Base-by-base conservation (phyloP, 2,113 vertebrate genomes). In the Istiophorus platypterus region DNA sequence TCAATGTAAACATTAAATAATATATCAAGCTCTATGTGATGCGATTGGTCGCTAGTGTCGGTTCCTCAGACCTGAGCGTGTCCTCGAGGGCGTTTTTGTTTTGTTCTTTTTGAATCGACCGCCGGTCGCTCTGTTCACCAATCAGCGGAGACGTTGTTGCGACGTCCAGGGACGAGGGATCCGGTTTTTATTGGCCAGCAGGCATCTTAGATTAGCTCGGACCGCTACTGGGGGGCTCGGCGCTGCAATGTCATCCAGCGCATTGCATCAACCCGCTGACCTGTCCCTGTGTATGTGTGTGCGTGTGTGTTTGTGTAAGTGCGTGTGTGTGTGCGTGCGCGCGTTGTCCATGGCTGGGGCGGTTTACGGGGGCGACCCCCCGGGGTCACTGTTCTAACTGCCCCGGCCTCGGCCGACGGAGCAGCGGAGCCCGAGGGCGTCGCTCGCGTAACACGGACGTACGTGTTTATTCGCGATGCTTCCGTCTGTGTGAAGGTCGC, bases 401-500 rank as follows among this genome's bases (percentile, higher is more conserved):
- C 37, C 4, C 6, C 2, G 3, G 17, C 66, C 82, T 70, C n/a
- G 68, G 22, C 72, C 61, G 18, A 37, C 14, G 0, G 14, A 79
- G 54, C 17, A 10, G 72, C 63, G 17, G 51, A 52, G 4, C 42
- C 57, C 15, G 47, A 59, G 72, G 62, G 1, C 1, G 1, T 68
- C 78, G 22, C 20, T 68, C 22, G 52, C 68, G 64, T 76, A 49
- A 72, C 26, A 31, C 31, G 59, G 57, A 34, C 26, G 18, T 17
- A 58, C 69, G 49, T 69, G 80, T 77, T 77, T 34, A 73, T 72
- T 26, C 75, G n/a, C n/a, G n/a, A n/a, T 52, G 47, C 57, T 41
- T 20, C n/a, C 42, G 52, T 24, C 7, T 61, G 69, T 1, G 24
- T 63, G 71, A 85, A 82, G 68, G 80, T 73, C 75, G 72, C 41